Base-by-base conservation (phyloP, 2,888 invertebrate species). In the Elegia similella region DNA sequence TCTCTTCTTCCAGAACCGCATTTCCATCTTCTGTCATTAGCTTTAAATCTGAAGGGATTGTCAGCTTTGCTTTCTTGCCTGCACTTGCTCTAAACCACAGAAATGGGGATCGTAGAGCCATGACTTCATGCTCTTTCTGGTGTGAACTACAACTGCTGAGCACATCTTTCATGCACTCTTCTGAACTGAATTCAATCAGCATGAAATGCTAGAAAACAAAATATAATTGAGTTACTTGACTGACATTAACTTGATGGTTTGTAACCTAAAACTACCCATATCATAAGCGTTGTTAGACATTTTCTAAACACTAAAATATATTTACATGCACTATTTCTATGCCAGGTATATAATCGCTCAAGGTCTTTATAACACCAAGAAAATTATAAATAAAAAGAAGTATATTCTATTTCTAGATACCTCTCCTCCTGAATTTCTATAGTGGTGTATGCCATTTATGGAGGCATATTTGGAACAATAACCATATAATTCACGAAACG, bases 391-490 rank as follows among this genome's bases (percentile, higher is more conserved):
- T 5, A 23, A 2, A 23, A 23, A 23, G 5, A 2, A 23, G 2
- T 23, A 23, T 23, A 3, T 23, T 5, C 5, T 23, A 3, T 23
- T 23, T 23, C 2, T 43, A 53, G 12, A 10, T 78, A 92, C 92
- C 84, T 93, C 92, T 66, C 84, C 92, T 46, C 80, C 75, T 52
- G 74, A 76, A 64, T 85, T 86, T 64, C 80, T 82, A 69, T 95
- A 96, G 76, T 96, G 95, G 70, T 95, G 93, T 72, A 95, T 93
- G 57, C 90, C 92, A 62, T 93, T 87, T 52, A 97, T 88, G 7
- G 75, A 80, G 7, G 95, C 95, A 82, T 94, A 94, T 65, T 93
- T 86, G 29, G 92, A 92, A 79, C 96, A 96, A 75, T 96, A 95
- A 3, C 92, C 85, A 75, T 94, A 92, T 55, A 97, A 84, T 80